Base-by-base conservation (phyloP, 1,140 invertebrate species). In the Antheraea pernyi region DNA sequence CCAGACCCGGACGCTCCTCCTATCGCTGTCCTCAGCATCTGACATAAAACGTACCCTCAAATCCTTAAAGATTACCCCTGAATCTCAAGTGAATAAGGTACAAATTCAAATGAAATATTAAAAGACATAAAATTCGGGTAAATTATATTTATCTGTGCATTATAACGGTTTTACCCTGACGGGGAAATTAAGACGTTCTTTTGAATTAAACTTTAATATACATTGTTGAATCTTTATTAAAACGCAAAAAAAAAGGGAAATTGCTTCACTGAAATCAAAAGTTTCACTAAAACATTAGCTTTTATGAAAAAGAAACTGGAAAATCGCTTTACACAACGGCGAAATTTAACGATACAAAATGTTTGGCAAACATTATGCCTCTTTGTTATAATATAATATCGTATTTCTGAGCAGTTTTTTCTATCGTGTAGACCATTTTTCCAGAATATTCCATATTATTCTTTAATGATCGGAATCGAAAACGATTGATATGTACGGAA, bases 21-120 rank as follows among this genome's bases (percentile, higher is more conserved):
- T 13, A 53, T 85, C 67, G 77, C 83, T 71, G 61, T 84, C 18
- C 71, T 84, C 48, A 77, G 78, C 66, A 83, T 79, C 69, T 86
- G 84, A 87, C 82, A 69, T 67, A 61, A 53, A 53, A 53, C 46
- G 46, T 30, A 60, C 22, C 59, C 22, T 19, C 46, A 13, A 16
- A 13, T 13, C 0, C 16, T 13, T 6, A 13, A 53, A 9, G 10
- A 13, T n/a, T 16, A 13, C 46, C 10, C 13, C 16, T 16, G 11
- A 53, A 53, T 53, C 46, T 53, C 46, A 53, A 53, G 13, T 53
- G 46, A 53, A 53, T 13, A n/a, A n/a, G 46, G 46, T 53, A n/a
- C 46, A 53, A 53, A 53, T 53, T 53, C 5, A 13, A 13, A 53
- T 53, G 16, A 53, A 53, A 53, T n/a, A 16, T 53, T 53, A 53